phyloP scores from a whole-genome alignment of 1,140 invertebrate genomes.

The Pseudomyrmex flavicornis region DNA sequence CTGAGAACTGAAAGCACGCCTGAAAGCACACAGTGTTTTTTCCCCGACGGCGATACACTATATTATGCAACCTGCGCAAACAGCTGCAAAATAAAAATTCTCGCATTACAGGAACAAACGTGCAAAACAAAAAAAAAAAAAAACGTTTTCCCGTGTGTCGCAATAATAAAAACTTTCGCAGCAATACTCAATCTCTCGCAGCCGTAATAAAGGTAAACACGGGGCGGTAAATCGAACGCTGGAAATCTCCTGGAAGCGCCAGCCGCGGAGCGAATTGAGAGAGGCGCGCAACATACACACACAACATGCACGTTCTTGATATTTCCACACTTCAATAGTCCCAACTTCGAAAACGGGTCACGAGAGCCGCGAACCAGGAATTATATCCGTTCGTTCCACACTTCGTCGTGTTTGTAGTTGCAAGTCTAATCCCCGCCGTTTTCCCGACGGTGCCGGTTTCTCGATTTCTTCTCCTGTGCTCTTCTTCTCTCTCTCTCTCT shows the following conservation, averaged over 20 bases:
- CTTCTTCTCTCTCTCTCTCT: not conserved
- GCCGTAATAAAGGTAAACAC: slow-evolving; percentile 48
- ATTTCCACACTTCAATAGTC: slow-evolving; percentile 59
- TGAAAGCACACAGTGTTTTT: slow-evolving; percentile 12
- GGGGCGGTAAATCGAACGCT: slow-evolving; percentile 35
- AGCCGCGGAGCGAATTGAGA: slow-evolving; percentile 4
- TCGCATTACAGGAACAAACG: slow-evolving; percentile 20
- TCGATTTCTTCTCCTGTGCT: not conserved
- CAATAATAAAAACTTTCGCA: slow-evolving; percentile 44
- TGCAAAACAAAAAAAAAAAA: not conserved
- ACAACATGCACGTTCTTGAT: slow-evolving; percentile 42
- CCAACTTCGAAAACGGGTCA: slow-evolving; percentile 69
- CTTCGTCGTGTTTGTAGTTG: slow-evolving; percentile 53
- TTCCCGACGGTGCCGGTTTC: slow-evolving; percentile 1
- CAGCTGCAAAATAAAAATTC: slow-evolving; percentile 14
- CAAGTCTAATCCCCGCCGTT: slow-evolving; percentile 46
- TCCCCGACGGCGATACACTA: not conserved
- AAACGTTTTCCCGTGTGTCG: not conserved
- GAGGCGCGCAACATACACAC: not conserved
- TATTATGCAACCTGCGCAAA: not conserved
- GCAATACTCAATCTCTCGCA: slow-evolving; percentile 40
- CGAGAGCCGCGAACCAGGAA: slow-evolving; percentile 66
- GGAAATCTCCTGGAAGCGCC: slow-evolving; percentile 3
- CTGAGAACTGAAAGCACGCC: not conserved
- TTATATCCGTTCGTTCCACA: slow-evolving; percentile 63